Percentiles rank a stretch among this genome's conserved stretches.
Conservation (phyloP, 2,797 vertebrate genomes). For the Gambelia wislizenii region DNA sequence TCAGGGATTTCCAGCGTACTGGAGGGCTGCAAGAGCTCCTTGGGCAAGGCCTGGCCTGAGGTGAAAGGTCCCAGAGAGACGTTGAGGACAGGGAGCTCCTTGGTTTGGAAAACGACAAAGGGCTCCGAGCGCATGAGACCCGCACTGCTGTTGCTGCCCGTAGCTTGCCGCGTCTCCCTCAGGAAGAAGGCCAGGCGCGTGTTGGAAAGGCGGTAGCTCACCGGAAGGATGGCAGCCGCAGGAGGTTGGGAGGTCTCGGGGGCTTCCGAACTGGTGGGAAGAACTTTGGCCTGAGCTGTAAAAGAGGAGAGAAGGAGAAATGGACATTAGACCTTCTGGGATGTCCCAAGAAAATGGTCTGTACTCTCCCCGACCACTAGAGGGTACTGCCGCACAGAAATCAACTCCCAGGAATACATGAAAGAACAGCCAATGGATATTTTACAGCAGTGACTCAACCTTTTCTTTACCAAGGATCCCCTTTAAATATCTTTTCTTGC, state of each 20-base stretch:
- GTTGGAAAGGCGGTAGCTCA: constrained; percentile 95
- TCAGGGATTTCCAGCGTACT: constrained; percentile 92
- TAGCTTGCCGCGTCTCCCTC: constrained; percentile 82
- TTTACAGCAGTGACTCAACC: too few relatives aligned
- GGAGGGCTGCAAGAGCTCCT: constrained; percentile 93
- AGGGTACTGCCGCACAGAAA: too few relatives aligned
- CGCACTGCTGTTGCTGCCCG: constrained; percentile 76
- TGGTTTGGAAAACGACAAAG: constrained; percentile 98
- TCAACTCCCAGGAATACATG: background rate
- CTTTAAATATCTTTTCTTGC: too few relatives aligned
- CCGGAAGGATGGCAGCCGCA: constrained; percentile 84
- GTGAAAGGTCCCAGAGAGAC: constrained; percentile 92
- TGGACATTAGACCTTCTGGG: background rate
- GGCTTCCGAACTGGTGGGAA: constrained; percentile 85
- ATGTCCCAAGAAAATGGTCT: background rate
- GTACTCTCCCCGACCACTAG: background rate
- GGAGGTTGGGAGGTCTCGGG: constrained; percentile 79
- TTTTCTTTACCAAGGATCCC: too few relatives aligned
- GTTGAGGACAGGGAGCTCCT: constrained; percentile 94
- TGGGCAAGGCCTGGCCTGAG: constrained; percentile 90
- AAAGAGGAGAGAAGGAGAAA: constrained; percentile 40
- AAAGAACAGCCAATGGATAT: background rate
- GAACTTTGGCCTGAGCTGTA: constrained; percentile 86
- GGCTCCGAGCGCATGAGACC: constrained; percentile 91
- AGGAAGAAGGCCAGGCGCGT: constrained; percentile 97